Conservation (phyloP, 2,113 vertebrate genomes). For the Zosterops hypoxanthus region DNA sequence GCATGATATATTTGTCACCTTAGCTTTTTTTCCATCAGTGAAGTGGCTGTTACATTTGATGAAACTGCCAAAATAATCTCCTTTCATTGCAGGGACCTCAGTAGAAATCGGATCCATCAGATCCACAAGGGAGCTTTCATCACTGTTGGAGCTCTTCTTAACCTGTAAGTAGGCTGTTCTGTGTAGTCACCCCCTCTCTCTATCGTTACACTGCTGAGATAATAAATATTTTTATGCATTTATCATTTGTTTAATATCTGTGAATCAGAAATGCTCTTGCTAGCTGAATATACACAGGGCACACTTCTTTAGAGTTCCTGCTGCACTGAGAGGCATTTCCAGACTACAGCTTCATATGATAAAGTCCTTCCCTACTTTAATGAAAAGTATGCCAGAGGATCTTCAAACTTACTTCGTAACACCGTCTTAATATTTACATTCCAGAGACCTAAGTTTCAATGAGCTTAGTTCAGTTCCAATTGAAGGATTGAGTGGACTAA, state of each 20-base stretch:
- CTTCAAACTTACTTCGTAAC: neutral
- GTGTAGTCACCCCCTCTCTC: neutral
- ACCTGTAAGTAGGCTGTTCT: conserved; percentile 86
- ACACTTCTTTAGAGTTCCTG: neutral
- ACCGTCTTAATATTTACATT: conserved; percentile 1
- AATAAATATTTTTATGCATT: neutral
- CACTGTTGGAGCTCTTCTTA: conserved; percentile 83
- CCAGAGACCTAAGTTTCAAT: conserved; percentile 92
- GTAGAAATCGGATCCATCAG: conserved; percentile 86
- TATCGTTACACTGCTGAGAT: neutral
- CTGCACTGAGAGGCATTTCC: neutral
- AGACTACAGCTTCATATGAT: neutral
- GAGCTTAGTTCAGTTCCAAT: conserved; percentile 83
- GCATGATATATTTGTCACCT: neutral
- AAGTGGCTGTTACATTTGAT: neutral
- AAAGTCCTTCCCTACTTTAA: neutral
- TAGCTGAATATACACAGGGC: neutral
- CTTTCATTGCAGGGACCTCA: conserved; percentile 87
- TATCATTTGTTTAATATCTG: neutral
- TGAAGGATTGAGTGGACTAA: conserved; percentile 83
- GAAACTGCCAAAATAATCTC: neutral
- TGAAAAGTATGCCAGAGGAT: neutral
- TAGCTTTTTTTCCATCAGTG: neutral
- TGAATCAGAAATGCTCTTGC: neutral
- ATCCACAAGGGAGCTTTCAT: conserved; percentile 89